Evolutionary conservation across 1,140 invertebrate genomes (phyloP).

Genomic region (Bombus vancouverensis): DNA sequence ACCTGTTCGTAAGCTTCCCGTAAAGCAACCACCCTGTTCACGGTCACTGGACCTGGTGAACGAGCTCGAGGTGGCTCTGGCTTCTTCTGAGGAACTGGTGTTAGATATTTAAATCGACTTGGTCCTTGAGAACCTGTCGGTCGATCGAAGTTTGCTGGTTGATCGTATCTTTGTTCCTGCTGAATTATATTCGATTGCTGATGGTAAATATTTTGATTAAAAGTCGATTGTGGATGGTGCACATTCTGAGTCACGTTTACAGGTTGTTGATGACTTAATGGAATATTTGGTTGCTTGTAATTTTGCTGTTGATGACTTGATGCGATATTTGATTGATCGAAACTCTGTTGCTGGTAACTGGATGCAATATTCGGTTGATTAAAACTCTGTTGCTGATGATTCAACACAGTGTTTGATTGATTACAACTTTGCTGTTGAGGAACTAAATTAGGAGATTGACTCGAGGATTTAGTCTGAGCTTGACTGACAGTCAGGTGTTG

Average conservation of each 20-base stretch:
- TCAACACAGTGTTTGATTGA: background rate
- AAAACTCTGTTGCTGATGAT: background rate
- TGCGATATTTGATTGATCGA: background rate
- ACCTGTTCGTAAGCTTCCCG: slow-evolving; percentile 56
- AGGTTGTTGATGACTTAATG: background rate
- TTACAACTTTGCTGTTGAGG: background rate
- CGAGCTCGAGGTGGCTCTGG: slow-evolving; percentile 33
- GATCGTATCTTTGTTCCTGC: background rate
- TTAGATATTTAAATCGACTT: slow-evolving; percentile 22
- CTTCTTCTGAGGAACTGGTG: slow-evolving; percentile 18
- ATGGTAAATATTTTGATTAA: background rate
- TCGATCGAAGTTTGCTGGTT: slow-evolving; percentile 34
- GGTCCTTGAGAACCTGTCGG: background rate
- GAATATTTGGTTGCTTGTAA: background rate
- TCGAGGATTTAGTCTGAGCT: background rate
- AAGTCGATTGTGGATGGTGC: background rate
- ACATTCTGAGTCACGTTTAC: background rate
- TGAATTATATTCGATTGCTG: background rate
- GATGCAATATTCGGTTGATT: background rate
- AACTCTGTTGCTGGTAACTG: background rate
- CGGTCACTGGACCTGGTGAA: slow-evolving; percentile 47
- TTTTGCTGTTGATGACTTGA: background rate
- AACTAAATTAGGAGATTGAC: background rate
- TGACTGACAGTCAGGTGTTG: slow-evolving; percentile 2
- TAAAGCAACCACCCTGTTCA: slow-evolving; percentile 56